Evolutionary conservation across 2,797 vertebrate species (phyloP), one percentile per base, ranked within the genome.

Genomic region (Iguana delicatissima): DNA sequence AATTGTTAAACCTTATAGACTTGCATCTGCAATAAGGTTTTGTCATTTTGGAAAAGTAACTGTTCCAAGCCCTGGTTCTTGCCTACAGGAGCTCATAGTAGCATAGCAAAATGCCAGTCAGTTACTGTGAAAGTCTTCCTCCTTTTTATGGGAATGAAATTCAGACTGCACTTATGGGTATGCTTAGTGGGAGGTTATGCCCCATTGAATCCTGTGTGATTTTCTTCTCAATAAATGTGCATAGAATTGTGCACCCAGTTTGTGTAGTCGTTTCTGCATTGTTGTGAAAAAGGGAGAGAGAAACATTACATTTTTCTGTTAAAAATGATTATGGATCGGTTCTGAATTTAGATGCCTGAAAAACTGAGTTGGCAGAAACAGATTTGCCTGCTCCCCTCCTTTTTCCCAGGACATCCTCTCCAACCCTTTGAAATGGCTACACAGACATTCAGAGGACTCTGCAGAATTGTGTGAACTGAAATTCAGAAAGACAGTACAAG

Each of bases 21-120:
- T 79, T 50, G 26, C 52, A 57, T 64, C 38, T 84, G 38, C 59
- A 46, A 62, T 62, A 38, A 5, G 10, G 38, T 84, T 38, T 77
- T 64, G 35, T 35, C 38, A 64, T 42, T 83, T 84, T 84, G 62
- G 7, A 84, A 57, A 82, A 35, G 7, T 35, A 9, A 26, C 26
- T 22, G 35, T 82, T 82, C 32, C n/a, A 82, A 82, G 80, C 52
- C n/a, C 16, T 67, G n/a, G 52, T 24, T 74, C 74, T 89, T 83
- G 26, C 35, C 35, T 46, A 46, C 12, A n/a, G 52, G 38, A 52
- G 8, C 3, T 50, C 42, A 52, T 13, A 10, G 42, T 77, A 50
- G 29, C 69, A 55, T 24, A 59, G 52, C 32, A 9, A 80, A n/a
- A 14, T 73, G 50, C 13, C 16, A 76, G 55, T 32, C 7, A 12